A percentile compares a stretch with the other conserved stretches of the same genome.
These are phyloP conservation scores for Eurypyga helias DNA, from an alignment of 2,113 vertebrate genomes.

Conservation along the genomic window DNA sequence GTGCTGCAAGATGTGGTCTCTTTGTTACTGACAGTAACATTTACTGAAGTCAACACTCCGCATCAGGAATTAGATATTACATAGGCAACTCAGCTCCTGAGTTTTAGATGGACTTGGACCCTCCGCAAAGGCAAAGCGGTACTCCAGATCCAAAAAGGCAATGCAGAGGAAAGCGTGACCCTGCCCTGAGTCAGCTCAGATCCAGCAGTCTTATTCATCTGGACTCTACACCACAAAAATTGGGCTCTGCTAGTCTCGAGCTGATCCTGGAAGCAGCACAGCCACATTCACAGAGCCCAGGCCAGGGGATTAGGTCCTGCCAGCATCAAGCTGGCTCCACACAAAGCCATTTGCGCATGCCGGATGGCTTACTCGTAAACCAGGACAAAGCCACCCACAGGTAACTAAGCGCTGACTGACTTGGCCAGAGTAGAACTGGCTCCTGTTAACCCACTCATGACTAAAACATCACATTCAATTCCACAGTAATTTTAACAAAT, in stretches of 20 bases:
- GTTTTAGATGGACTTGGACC: neutral
- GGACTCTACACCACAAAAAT: slow-evolving; percentile 9
- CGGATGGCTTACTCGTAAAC: neutral
- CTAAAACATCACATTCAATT: neutral
- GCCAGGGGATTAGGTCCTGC: neutral
- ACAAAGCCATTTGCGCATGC: slow-evolving; percentile 1
- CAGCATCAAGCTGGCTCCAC: neutral
- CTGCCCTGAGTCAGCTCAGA: neutral
- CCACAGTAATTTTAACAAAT: slow-evolving; percentile 15
- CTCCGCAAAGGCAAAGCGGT: neutral
- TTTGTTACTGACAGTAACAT: neutral
- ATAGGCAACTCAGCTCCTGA: neutral
- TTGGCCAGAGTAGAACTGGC: neutral
- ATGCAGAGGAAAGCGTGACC: neutral
- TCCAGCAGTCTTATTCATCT: neutral
- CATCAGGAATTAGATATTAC: neutral
- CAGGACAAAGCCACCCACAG: slow-evolving; percentile 55
- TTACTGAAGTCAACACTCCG: neutral
- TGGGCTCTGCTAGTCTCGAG: neutral
- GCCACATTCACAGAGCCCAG: neutral
- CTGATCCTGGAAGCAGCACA: slow-evolving; percentile 27
- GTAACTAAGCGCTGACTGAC: slow-evolving; percentile 47
- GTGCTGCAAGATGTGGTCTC: neutral
- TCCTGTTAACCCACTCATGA: neutral
- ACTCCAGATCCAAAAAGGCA: neutral